phyloP scores from a whole-genome alignment of 2,113 vertebrate species.

The Myrmophylax atrothorax region DNA sequence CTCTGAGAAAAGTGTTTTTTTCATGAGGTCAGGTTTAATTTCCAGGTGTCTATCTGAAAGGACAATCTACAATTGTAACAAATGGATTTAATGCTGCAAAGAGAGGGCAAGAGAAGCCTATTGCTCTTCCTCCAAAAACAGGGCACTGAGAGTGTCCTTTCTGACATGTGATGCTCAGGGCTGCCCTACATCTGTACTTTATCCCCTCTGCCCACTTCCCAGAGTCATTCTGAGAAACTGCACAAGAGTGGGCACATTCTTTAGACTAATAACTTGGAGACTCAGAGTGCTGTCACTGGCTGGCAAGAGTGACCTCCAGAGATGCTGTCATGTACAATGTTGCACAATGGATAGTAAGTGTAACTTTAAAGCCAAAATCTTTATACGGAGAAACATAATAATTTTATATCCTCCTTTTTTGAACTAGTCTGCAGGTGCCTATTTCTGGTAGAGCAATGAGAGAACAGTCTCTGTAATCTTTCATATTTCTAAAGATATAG shows the following conservation, averaged over 20 bases:
- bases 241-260: neutral
- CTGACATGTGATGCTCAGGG: neutral
- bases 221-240: neutral
- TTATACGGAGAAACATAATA: neutral
- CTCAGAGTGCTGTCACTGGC: neutral
- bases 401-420: neutral
- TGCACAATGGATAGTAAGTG: neutral
- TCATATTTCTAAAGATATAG: neutral
- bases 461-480: neutral
- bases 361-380: neutral
- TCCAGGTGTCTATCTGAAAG: neutral
- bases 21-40: neutral
- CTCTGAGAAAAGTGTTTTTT: neutral
- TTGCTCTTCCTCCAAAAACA: neutral
- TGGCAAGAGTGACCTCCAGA: neutral
- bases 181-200: neutral
- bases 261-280: neutral
- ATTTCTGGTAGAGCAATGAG: neutral
- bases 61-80: neutral
- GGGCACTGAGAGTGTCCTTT: neutral
- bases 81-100: neutral
- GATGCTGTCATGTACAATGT: fast-evolving
- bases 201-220: neutral
- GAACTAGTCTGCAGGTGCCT: neutral
- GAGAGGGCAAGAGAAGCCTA: neutral